These are phyloP conservation scores for Oconnorella tubifera DNA, from an alignment of 2,888 invertebrate species.

Conservation along the genomic window DNA sequence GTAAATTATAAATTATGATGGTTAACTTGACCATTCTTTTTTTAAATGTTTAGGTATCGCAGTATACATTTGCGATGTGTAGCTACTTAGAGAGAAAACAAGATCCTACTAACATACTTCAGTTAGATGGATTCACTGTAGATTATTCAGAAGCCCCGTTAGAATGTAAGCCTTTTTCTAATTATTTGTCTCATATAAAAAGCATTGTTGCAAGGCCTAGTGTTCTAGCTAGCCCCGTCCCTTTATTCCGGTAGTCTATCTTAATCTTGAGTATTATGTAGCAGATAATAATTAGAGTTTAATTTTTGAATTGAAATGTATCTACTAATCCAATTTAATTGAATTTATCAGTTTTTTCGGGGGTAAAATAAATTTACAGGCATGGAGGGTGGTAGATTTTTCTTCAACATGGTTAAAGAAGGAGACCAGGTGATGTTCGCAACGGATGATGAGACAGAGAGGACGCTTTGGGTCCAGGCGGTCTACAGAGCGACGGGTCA, in stretches of 20 bases:
- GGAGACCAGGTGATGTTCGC: conserved; percentile 76
- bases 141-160: conserved; percentile 85
- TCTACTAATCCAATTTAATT: no score
- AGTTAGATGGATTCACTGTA: conserved; percentile 97
- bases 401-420: conserved; percentile 97
- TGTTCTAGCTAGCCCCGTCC: no score
- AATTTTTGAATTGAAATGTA: no score
- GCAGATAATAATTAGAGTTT: no score
- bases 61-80: conserved; percentile 99
- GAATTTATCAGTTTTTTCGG: no score
- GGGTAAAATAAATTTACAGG: no score
- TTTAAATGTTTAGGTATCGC: conserved; percentile 64
- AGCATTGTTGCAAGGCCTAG: no score
- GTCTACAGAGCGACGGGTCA: conserved; percentile 99
- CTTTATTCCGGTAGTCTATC: no score
- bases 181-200: no score
- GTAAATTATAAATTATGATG: no score
- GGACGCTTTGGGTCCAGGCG: conserved; percentile 97
- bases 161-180: no score
- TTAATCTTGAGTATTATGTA: no score
- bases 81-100: conserved; percentile 99
- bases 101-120: conserved; percentile 99
- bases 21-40: neutral
- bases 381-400: conserved; percentile 82
- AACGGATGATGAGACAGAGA: conserved; percentile 73